These are phyloP conservation scores for Sebastiscus tertius DNA, from an alignment of 2,797 vertebrate species.

Conservation along the genomic window DNA sequence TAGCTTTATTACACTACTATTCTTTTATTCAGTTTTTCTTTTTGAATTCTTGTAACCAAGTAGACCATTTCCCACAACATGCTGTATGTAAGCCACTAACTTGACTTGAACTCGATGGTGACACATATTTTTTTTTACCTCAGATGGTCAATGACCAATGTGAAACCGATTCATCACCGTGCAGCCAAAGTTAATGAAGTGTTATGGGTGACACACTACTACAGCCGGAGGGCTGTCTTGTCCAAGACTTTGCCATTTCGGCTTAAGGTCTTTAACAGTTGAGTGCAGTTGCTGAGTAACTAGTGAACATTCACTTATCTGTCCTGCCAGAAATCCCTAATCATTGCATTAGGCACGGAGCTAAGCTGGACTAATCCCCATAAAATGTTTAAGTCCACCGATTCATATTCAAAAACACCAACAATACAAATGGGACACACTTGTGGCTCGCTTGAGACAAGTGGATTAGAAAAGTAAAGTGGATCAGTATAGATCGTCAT, in stretches of 20 bases:
- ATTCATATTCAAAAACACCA: slow-evolving; percentile 78
- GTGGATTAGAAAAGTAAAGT: slow-evolving; percentile 74
- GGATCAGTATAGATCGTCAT: slow-evolving; percentile 63
- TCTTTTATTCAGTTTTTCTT: neutral
- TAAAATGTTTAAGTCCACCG: slow-evolving; percentile 81
- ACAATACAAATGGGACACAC: slow-evolving; percentile 79
- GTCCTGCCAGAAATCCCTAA: slow-evolving; percentile 82
- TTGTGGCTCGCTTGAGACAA: slow-evolving; percentile 70
- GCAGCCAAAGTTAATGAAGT: slow-evolving; percentile 5
- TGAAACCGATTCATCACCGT: neutral
- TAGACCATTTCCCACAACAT: too few relatives aligned
- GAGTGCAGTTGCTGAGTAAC: slow-evolving; percentile 69
- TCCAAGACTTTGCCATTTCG: slow-evolving; percentile 61
- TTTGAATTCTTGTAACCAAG: neutral
- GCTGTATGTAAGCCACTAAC: neutral
- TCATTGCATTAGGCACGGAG: slow-evolving; percentile 82
- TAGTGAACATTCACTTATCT: slow-evolving; percentile 83
- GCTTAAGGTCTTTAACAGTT: slow-evolving; percentile 63
- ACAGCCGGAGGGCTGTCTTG: slow-evolving; percentile 24
- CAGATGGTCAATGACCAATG: neutral
- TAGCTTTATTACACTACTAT: neutral
- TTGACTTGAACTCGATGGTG: neutral
- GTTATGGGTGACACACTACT: neutral
- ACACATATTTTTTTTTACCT: neutral
- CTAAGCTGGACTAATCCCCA: slow-evolving; percentile 82